Conservation (phyloP, 2,797 vertebrate genomes). For the Kryptolebias ocellatus region DNA sequence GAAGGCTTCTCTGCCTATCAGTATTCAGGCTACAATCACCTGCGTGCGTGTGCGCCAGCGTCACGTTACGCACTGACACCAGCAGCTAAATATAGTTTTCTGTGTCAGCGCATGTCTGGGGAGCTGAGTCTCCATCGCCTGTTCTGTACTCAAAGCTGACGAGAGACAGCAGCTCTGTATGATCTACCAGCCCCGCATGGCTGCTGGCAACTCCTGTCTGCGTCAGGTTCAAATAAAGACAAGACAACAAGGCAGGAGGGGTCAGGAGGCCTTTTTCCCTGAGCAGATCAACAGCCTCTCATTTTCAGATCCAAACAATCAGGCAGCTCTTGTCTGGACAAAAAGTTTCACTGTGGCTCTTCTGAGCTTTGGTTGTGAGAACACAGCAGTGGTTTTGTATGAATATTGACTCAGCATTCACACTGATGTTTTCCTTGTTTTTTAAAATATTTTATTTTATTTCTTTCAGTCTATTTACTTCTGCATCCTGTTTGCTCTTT, state of each 20-base stretch:
- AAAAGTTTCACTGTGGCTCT: slow-evolving; percentile 2
- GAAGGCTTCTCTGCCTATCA: slow-evolving; percentile 18
- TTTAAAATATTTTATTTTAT: too few species aligned
- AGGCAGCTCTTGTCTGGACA: slow-evolving; percentile 10
- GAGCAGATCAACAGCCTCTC: background rate
- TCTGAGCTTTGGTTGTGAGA: slow-evolving; percentile 16
- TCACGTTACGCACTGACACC: slow-evolving; percentile 71
- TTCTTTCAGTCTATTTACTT: too few species aligned
- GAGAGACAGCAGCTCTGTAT: slow-evolving; percentile 30
- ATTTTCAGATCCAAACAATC: background rate
- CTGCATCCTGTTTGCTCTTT: too few species aligned
- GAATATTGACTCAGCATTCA: too few species aligned
- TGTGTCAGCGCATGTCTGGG: slow-evolving; percentile 68
- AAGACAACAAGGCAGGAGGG: slow-evolving; percentile 1
- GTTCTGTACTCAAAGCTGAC: slow-evolving; percentile 54
- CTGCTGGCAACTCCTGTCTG: slow-evolving; percentile 15
- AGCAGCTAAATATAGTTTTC: slow-evolving; percentile 79
- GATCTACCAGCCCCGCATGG: slow-evolving; percentile 25
- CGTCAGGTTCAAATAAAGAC: slow-evolving; percentile 3
- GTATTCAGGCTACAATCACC: slow-evolving; percentile 49
- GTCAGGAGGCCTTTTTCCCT: background rate
- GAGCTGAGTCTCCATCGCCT: slow-evolving; percentile 60
- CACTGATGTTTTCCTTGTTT: too few species aligned
- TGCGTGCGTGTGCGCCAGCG: slow-evolving; percentile 54
- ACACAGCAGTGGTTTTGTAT: slow-evolving; percentile 8